Evolutionary conservation across 2,888 invertebrate genomes (phyloP).

Genomic region (Lasioglossum leucozonium): DNA sequence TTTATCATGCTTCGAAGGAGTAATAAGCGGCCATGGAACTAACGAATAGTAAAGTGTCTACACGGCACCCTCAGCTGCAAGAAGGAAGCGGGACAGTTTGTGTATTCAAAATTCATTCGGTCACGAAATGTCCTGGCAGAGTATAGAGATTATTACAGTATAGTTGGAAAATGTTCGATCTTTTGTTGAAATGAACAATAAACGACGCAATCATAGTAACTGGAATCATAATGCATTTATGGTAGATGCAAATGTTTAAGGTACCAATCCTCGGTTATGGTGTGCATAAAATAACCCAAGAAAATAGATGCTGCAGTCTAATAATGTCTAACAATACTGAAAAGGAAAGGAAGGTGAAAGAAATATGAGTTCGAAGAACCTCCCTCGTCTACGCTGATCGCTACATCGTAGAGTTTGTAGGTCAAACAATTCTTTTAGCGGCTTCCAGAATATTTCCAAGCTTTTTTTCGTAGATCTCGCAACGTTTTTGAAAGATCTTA

Average conservation of each 20-base stretch:
- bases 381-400: background rate
- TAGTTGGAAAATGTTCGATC: background rate
- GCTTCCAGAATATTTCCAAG: background rate
- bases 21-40: background rate
- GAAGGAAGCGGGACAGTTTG: background rate
- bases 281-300: background rate
- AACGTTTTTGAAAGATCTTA: background rate
- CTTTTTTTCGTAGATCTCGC: background rate
- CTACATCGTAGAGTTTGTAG: background rate
- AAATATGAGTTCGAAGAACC: background rate
- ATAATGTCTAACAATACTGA: too few species aligned
- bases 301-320: background rate
- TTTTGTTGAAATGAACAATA: background rate
- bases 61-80: background rate
- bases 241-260: background rate
- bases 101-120: background rate
- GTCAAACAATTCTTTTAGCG: background rate
- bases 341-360: background rate
- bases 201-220: background rate
- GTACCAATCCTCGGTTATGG: background rate
- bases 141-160: background rate
- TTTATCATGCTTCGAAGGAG: background rate
- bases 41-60: background rate
- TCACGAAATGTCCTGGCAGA: background rate
- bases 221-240: background rate